Evolutionary conservation across 64 coral and sea anemone species (phyloP), one percentile per base, ranked within the genome.

Genomic region (Montipora cactus): DNA sequence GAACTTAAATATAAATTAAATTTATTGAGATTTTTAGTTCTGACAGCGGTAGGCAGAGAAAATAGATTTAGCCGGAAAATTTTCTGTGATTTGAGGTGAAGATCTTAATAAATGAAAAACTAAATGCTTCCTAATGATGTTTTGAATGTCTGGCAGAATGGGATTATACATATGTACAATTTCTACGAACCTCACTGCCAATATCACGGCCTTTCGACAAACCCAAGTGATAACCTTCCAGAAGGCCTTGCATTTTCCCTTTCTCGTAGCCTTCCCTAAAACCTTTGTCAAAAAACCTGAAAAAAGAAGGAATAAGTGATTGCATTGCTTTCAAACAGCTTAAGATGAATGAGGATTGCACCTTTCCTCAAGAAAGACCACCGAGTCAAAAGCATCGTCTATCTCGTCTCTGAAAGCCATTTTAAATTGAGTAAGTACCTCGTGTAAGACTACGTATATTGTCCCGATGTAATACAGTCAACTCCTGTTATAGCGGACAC

Each of bases 401-500:
- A 86, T 72, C 18, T 86, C 82, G 66, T 86, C 82, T 86, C 82
- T 86, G 82, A 12, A 71, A 66, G 82, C 82, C 82, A 86, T 86
- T 3, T 71, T 86, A 9, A 64, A 21, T 70, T 83, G 49, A 5
- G 0, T 15, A 23, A 49, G 46, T 45, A 46, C 15, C 2, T 11
- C 53, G 6, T 37, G 37, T 55, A 55, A 55, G 52, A 10, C 52
- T 7, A 55, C 28, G 28, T 28, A 28, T 28, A 28, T 28, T 28
- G 28, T 28, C 28, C 28, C 28, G 28, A 28, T 28, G 1, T 28
- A 28, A 28, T 74, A 37, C 37, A 37, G 37, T 37, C 37, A 37
- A 37, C 37, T 37, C 37, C 37, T 1, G 37, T 37, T 37, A 2
- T 2, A 37, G 37, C 37, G 37, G 37, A 37, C 37, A 37, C 37